Conservation (phyloP, 2,888 invertebrate genomes). For the Eupithecia subumbrata region DNA sequence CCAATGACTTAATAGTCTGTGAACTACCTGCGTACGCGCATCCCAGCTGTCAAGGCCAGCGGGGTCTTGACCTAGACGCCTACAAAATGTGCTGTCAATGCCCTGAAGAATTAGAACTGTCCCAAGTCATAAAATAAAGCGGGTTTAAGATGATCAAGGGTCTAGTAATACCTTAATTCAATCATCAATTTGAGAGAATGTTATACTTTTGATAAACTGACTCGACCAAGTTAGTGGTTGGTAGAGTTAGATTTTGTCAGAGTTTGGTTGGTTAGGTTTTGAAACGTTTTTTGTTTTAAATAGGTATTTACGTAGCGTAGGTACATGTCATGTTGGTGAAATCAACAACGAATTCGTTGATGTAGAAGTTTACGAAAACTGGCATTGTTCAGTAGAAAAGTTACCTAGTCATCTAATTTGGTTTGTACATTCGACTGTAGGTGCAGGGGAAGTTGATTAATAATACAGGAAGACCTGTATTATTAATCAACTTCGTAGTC, state of each 20-base stretch:
- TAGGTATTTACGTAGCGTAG: no score
- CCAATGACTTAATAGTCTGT: constrained; percentile 27
- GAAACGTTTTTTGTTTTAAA: no score
- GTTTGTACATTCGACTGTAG: no score
- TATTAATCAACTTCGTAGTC: background rate
- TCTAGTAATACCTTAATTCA: no score
- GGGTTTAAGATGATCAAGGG: background rate
- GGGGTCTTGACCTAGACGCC: constrained; percentile 67
- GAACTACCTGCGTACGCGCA: constrained; percentile 46
- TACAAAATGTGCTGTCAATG: constrained; percentile 60
- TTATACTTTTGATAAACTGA: no score
- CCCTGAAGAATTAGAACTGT: constrained; percentile 43
- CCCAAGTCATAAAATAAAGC: constrained; percentile 23
- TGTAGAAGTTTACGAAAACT: background rate
- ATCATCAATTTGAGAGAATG: background rate
- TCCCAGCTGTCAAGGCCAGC: constrained; percentile 59
- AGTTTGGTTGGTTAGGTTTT: background rate
- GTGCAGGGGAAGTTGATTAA: no score
- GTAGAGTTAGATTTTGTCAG: background rate
- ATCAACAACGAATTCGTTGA: no score
- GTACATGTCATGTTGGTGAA: no score
- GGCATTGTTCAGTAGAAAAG: background rate
- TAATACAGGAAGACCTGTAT: no score
- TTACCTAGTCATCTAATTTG: no score
- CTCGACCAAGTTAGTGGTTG: no score